Evolutionary conservation across 1,140 invertebrate species (phyloP), one percentile per base, ranked within the genome.

Genomic region (Episyrphus balteatus): DNA sequence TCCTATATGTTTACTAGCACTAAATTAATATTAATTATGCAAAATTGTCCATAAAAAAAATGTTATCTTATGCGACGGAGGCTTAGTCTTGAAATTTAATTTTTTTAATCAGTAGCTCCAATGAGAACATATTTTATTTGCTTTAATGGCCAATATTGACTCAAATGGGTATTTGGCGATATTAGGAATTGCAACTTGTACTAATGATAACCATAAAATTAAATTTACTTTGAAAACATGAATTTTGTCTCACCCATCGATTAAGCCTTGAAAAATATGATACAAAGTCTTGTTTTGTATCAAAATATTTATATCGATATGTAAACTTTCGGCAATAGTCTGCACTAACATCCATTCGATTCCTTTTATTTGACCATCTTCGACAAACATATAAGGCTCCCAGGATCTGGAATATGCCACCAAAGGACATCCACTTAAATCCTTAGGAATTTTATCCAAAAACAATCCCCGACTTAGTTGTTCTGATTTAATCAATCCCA

Each of bases 361-460:
- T 31, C 62, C 62, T 14, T 39, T 46, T 1, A 66, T 44, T 41
- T 18, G 10, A 14, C 30, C 6, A 38, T 19, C 32, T 44, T 33
- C 34, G 21, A 21, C 33, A 32, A 61, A 63, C 10, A 66, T 66
- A 32, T 63, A 66, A 0, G 62, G 62, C 41, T 66, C 62, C 62
- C 62, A 66, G 13, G 62, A 56, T 12, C 57, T 55, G 44, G 56
- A 62, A 7, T 57, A 59, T 1, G 57, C 62, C 2, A 48, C 51
- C 7, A 66, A 32, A 3, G 62, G 62, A 48, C 62, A 66, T 15
- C 59, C 62, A 38, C 57, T 62, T 11, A 66, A 52, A 43, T 66
- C 61, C 7, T 49, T 44, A 0, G 62, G 62, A 21, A 66, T 61
- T 15, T 66, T 66, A 44, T 63, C 61, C 17, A 54, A 36, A 34